phyloP scores from a whole-genome alignment of 2,113 vertebrate genomes.

The Indicator indicator region DNA sequence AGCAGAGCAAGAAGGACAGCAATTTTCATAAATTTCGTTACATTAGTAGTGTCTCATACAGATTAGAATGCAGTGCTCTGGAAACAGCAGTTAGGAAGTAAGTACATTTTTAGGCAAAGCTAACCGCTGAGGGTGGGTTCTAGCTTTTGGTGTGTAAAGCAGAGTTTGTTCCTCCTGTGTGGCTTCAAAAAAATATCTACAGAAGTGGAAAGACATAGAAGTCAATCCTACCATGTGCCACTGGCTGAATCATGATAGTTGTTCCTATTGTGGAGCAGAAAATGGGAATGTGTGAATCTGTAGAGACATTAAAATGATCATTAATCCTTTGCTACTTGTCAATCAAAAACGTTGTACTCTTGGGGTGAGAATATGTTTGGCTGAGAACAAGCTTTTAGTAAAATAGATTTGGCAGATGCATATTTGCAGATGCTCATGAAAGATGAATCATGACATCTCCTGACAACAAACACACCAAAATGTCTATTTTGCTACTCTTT shows the following conservation, averaged over 20 bases:
- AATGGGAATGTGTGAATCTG: slow-evolving; percentile 28
- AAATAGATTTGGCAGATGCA: slow-evolving; percentile 65
- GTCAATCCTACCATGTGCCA: neutral
- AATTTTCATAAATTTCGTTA: neutral
- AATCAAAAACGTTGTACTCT: slow-evolving; percentile 53
- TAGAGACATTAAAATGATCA: slow-evolving; percentile 40
- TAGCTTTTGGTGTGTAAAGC: neutral
- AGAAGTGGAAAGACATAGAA: neutral
- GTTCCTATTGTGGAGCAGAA: neutral
- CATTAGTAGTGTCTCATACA: neutral
- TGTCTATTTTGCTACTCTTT: slow-evolving; percentile 33
- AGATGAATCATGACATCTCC: slow-evolving; percentile 63
- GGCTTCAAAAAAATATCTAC: neutral
- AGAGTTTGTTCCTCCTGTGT: neutral
- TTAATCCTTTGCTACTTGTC: slow-evolving; percentile 59
- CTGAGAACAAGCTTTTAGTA: slow-evolving; percentile 60
- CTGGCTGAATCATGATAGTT: neutral
- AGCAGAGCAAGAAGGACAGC: neutral
- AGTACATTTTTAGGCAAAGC: neutral
- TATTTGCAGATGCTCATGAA: slow-evolving; percentile 69
- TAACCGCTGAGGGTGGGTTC: neutral
- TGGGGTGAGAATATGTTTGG: slow-evolving; percentile 49
- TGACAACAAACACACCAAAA: slow-evolving; percentile 65
- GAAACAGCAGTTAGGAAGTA: neutral
- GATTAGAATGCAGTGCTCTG: neutral